A percentile compares a stretch with the other conserved stretches of the same genome.
Conservation (phyloP, 2,797 vertebrate genomes). For the Spinibarbus caldwelli region DNA sequence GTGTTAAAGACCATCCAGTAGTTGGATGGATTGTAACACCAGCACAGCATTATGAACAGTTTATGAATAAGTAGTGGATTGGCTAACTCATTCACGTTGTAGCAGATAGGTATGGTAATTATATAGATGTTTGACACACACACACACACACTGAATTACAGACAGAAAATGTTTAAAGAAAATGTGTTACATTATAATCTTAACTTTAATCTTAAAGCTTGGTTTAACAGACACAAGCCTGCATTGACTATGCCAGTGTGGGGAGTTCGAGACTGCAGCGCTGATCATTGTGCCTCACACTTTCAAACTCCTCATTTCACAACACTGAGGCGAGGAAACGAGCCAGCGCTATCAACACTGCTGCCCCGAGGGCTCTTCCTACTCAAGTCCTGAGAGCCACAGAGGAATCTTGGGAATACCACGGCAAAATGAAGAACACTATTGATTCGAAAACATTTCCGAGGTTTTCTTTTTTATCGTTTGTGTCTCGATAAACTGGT, state of each 20-base stretch:
- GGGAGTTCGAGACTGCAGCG: constrained; percentile 61
- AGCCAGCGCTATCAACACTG: constrained; percentile 61
- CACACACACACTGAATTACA: neutral
- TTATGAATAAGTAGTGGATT: neutral
- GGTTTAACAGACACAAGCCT: neutral
- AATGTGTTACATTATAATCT: neutral
- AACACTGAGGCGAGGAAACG: constrained; percentile 71
- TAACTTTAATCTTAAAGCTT: neutral
- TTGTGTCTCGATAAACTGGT: constrained; percentile 8
- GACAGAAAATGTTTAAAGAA: neutral
- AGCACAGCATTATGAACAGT: neutral
- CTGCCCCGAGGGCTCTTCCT: constrained; percentile 63
- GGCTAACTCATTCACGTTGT: neutral
- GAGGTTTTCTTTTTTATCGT: neutral
- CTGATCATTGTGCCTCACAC: constrained; percentile 81
- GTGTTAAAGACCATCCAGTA: neutral
- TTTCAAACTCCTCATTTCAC: constrained; percentile 78
- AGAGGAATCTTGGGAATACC: constrained; percentile 48
- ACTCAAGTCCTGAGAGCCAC: constrained; percentile 56
- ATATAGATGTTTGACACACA: neutral
- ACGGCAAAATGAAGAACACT: constrained; percentile 54
- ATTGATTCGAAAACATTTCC: constrained; percentile 31
- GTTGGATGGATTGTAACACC: neutral
- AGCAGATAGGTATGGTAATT: neutral
- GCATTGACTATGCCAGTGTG: constrained; percentile 10